A percentile compares a stretch with the other conserved stretches of the same genome.
phyloP scores from a whole-genome alignment of 2,888 invertebrate genomes.

The Platycheirus albimanus region DNA sequence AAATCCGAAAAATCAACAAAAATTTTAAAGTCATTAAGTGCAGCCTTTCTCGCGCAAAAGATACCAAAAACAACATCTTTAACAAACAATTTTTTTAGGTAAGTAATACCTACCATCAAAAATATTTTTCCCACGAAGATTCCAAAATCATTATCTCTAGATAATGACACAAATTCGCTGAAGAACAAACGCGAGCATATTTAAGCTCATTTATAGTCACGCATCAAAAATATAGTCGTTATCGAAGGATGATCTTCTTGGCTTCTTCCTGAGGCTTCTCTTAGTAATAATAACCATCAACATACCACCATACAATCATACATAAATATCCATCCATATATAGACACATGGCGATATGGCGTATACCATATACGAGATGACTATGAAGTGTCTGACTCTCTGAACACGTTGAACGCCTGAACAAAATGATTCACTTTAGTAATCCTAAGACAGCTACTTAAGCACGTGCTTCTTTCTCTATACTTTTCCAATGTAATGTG shows the following conservation, averaged over 20 bases:
- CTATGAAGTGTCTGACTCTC: constrained; percentile 27
- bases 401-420: constrained; percentile 27
- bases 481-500: constrained; percentile 29
- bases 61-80: too few species aligned
- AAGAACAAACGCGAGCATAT: constrained; percentile 27
- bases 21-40: constrained; percentile 63
- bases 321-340: too few species aligned
- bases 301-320: not conserved
- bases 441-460: constrained; percentile 73
- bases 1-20: constrained; percentile 64
- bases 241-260: constrained; percentile 40
- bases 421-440: constrained; percentile 58
- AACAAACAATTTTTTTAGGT: too few species aligned
- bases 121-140: constrained; percentile 64
- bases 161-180: constrained; percentile 53
- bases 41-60: constrained; percentile 11
- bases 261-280: constrained; percentile 16
- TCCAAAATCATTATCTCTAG: constrained; percentile 56
- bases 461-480: constrained; percentile 67
- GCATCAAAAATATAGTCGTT: constrained; percentile 32
- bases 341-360: too few species aligned
- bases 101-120: not conserved
- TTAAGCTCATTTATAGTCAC: constrained; percentile 32
- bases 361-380: too few species aligned
- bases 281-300: not conserved